Percentiles rank a stretch among this genome's conserved stretches.
Conservation (phyloP, 2,888 invertebrate species). For the Laspeyria flexula region DNA sequence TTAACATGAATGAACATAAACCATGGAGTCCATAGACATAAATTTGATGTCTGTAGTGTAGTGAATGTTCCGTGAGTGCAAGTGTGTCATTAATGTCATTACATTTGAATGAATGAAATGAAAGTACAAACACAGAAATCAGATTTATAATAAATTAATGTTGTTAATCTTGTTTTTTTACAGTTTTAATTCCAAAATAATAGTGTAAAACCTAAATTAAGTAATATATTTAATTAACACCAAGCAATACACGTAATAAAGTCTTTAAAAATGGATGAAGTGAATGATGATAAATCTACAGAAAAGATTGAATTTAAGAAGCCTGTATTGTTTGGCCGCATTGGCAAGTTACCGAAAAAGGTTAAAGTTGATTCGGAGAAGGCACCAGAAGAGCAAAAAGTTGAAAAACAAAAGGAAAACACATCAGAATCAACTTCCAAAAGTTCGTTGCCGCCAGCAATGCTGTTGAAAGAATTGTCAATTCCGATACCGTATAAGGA, state of each 20-base stretch:
- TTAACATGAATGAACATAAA: no score
- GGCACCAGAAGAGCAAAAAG: conserved; percentile 37
- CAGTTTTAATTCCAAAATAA: no score
- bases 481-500: conserved; percentile 89
- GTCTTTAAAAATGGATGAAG: conserved; percentile 46
- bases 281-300: conserved; percentile 43
- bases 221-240: not conserved
- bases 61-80: no score
- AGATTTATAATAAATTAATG: not conserved
- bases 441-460: conserved; percentile 59
- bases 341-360: conserved; percentile 83
- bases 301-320: conserved; percentile 79
- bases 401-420: conserved; percentile 33
- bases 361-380: conserved; percentile 53
- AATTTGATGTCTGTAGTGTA: no score
- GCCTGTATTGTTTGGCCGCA: conserved; percentile 81
- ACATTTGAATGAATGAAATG: not conserved
- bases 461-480: conserved; percentile 66
- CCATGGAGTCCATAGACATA: no score
- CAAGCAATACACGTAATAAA: conserved; percentile 12
- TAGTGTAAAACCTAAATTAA: not conserved
- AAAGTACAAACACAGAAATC: not conserved
- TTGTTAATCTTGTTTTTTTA: no score
- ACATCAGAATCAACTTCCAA: conserved; percentile 45
- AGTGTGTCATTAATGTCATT: no score